Base-by-base conservation (phyloP, 2,113 vertebrate species). In the Anas platyrhynchos region DNA sequence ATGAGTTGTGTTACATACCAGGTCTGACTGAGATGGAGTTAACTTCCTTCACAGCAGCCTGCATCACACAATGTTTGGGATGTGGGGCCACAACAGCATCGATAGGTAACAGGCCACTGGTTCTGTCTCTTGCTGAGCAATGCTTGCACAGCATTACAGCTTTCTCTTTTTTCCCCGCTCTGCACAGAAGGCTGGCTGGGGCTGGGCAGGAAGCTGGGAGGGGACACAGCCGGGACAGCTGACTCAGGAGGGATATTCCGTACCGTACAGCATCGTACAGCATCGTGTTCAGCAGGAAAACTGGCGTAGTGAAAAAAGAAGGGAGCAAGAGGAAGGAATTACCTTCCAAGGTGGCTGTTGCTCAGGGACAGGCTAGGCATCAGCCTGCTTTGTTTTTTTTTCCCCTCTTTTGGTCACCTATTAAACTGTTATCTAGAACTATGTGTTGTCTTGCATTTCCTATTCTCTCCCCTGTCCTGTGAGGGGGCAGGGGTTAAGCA, bases 1-100 rank as follows among this genome's bases (percentile, higher is more conserved):
- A 21, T 0, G 2, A 25, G n/a, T 63, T 68, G 41, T 18, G 3
- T 72, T 20, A 3, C 27, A 5, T 71, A 20, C 25, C 48, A 38
- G 31, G 15, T 63, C 11, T 69, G 77, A 11, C 46, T 41, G 63
- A 41, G 34, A n/a, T 62, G 74, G 46, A 56, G 63, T 76, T 61
- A 72, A 38, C 41, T 66, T 63, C 17, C 50, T 59, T 76, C 26
- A 16, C 3, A 56, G 73, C 18, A 43, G 13, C 34, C 77, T 38
- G 50, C 41, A 15, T 11, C 16, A 8, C 0, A 0, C 56, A 11
- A 13, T 27, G 23, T 82, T 73, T 21, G 58, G 21, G 52, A 56
- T 52, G 61, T 71, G 1, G 15, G 36, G 23, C n/a, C 48, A 74
- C 43, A 59, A 29, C 13, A 9, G 38, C 25, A 12, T 32, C 27